Conservation (phyloP, 2,797 vertebrate species). For the Ibycter americanus region DNA sequence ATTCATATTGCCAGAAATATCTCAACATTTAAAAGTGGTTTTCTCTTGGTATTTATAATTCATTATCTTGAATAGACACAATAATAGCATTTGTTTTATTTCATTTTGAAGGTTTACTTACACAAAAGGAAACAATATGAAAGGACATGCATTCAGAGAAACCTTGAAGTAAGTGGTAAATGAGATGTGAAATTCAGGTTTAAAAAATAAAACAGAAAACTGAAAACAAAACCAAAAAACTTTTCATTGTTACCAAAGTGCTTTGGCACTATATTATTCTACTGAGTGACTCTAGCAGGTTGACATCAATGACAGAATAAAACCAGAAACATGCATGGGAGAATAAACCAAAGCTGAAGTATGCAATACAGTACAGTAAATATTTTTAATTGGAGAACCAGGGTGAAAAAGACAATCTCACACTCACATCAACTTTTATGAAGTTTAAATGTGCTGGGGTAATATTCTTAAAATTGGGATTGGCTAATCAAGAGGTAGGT, state of each 20-base stretch:
- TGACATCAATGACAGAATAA: background rate
- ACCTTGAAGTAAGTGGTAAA: background rate
- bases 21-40: background rate
- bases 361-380: background rate
- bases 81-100: background rate
- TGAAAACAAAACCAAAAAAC: no score
- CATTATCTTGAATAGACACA: background rate
- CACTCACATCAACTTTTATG: background rate
- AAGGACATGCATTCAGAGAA: background rate
- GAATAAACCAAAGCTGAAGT: background rate
- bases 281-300: background rate
- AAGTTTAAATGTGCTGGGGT: background rate
- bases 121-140: background rate
- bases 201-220: no score
- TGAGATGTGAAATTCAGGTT: background rate
- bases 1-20: background rate
- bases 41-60: background rate
- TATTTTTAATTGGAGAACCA: background rate
- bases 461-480: background rate
- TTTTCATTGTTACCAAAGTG: background rate
- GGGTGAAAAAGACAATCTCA: background rate
- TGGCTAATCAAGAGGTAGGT: background rate
- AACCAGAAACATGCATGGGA: background rate
- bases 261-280: background rate
- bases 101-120: background rate